A percentile compares a stretch with the other conserved stretches of the same genome.
phyloP scores from a whole-genome alignment of 2,797 vertebrate species.

The Hemitrygon akajei region DNA sequence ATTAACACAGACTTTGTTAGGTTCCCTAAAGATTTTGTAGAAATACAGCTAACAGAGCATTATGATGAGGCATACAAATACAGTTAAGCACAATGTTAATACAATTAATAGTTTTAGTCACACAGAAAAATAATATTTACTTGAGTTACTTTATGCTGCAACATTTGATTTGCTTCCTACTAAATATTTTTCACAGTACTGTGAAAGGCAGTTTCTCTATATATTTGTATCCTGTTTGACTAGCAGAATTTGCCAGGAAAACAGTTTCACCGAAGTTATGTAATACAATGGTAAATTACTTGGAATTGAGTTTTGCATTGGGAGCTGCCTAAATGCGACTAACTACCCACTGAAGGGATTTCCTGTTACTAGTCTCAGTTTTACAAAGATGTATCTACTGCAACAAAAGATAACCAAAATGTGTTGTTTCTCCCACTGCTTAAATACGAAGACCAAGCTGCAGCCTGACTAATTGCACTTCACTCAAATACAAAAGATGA shows the following conservation, averaged over 20 bases:
- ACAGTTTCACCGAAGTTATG: not conserved
- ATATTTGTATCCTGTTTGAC: not conserved
- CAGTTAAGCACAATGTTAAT: constrained; percentile 31
- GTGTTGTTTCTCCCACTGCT: not conserved
- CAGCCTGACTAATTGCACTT: not conserved
- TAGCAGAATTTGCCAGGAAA: too few relatives aligned
- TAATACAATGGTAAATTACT: too few relatives aligned
- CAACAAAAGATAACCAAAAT: not conserved
- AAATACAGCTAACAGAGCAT: not conserved
- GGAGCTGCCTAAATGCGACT: not conserved
- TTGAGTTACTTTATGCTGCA: not conserved
- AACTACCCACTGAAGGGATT: not conserved
- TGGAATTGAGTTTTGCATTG: too few relatives aligned
- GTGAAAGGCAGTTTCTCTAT: too few relatives aligned
- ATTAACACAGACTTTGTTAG: constrained; percentile 19
- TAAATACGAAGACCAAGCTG: not conserved
- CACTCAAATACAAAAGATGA: not conserved
- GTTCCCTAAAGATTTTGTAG: not conserved
- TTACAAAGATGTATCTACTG: not conserved
- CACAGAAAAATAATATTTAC: not conserved
- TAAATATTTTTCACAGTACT: not conserved
- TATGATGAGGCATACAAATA: constrained; percentile 15
- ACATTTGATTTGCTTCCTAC: not conserved
- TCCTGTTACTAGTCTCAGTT: too few relatives aligned
- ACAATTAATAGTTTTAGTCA: constrained; percentile 25